Base-by-base conservation (phyloP, 1,140 invertebrate genomes). In the Drosophila ananassae region DNA sequence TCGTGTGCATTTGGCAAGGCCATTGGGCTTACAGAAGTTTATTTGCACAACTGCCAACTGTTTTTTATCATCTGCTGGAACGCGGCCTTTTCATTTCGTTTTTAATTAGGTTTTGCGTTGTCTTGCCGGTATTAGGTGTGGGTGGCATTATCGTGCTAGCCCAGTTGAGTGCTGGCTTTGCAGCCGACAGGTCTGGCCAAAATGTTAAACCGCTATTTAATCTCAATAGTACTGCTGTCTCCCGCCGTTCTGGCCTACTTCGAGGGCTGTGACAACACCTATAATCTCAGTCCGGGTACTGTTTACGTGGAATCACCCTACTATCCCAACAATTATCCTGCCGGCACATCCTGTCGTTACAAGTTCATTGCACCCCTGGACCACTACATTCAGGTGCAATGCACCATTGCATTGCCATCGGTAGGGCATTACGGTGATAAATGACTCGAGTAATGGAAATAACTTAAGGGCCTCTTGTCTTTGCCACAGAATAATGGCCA, bases 261-360 rank as follows among this genome's bases (percentile, higher is more conserved):
- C n/a, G 72, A 73, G 24, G 77, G 78, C 46, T 91, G 90, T 34
- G 89, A 91, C 63, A 73, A 79, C 28, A 57, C 41, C 13, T 87
- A 62, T 41, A 44, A 21, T 1, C 50, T 91, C n/a, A 24, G 39
- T 0, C 24, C 54, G 9, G 90, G 85, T 7, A 44, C 46, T 17
- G 61, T 73, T 12, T 89, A 79, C 47, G 17, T 91, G 5, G 73
- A 91, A 52, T 91, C 90, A 1, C 90, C 90, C 24, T 81, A 76
- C 56, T 91, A 91, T 52, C 82, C 89, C 22, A 50, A 25, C 4
- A 79, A 61, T 32, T 91, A 91, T 76, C 90, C 90, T 10, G 34
- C 73, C 5, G 52, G 89, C n/a, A 77, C 85, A 0, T 91, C 90
- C 32, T 91, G 90, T 30, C 91, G 90, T 2, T 91, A 91, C 63